These are phyloP conservation scores for Dicerorhinus sumatrensis DNA, from an alignment of 2,113 vertebrate genomes.

Conservation along the genomic window DNA sequence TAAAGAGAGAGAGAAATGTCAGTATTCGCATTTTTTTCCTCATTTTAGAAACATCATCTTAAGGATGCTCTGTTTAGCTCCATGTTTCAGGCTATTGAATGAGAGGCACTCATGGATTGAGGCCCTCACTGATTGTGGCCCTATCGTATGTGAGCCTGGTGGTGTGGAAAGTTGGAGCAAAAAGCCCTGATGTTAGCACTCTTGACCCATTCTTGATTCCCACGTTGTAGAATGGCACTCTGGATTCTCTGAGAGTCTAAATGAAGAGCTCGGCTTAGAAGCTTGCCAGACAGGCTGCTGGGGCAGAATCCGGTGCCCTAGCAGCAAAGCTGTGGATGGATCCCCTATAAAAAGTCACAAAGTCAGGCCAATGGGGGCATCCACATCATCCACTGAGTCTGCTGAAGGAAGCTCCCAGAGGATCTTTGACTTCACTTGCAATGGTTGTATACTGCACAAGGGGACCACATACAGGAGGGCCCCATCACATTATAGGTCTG, in stretches of 20 bases:
- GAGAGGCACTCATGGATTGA: neutral
- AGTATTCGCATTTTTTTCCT: neutral
- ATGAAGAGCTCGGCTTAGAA: neutral
- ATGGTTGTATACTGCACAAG: neutral
- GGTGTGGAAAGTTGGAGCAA: neutral
- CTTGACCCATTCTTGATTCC: neutral
- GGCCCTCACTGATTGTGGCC: too few relatives aligned
- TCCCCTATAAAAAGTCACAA: neutral
- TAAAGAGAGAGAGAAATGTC: neutral
- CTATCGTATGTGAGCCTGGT: neutral
- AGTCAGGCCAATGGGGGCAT: neutral
- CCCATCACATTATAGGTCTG: neutral
- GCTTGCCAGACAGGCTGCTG: neutral
- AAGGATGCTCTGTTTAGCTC: neutral
- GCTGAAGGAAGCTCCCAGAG: neutral
- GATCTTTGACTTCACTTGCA: neutral
- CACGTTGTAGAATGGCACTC: neutral
- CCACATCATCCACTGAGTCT: neutral
- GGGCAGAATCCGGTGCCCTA: neutral
- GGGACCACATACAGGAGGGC: too few relatives aligned
- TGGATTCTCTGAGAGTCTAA: neutral
- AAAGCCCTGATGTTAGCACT: neutral
- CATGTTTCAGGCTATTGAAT: neutral
- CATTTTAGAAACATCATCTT: neutral
- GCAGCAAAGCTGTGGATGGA: neutral